Evolutionary conservation across 2,888 invertebrate genomes (phyloP).

Genomic region (Eupithecia inturbata): DNA sequence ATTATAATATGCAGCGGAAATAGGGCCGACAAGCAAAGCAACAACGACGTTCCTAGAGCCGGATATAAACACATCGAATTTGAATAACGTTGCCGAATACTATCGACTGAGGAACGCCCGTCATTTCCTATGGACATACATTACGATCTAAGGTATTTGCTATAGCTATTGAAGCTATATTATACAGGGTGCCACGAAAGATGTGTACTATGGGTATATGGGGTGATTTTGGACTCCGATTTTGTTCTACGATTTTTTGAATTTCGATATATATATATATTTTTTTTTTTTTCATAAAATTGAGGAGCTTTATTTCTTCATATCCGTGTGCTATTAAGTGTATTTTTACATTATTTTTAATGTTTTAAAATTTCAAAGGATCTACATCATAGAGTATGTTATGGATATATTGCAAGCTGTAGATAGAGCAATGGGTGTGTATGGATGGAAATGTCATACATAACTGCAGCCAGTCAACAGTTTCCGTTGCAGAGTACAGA

Average conservation of each 20-base stretch:
- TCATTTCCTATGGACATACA: conserved; percentile 18
- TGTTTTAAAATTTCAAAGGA: too few relatives aligned
- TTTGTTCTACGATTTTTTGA: too few relatives aligned
- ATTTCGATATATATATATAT: too few relatives aligned
- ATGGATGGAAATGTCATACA: conserved; percentile 3
- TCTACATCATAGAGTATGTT: neutral
- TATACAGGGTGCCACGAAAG: too few relatives aligned
- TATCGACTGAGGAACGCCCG: conserved; percentile 11
- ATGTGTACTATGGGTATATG: too few relatives aligned
- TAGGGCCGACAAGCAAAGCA: conserved; percentile 3
- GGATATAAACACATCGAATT: conserved; percentile 24
- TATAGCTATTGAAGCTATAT: neutral
- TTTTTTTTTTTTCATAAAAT: too few relatives aligned
- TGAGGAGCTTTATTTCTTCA: too few relatives aligned
- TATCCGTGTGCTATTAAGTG: too few relatives aligned
- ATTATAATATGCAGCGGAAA: conserved; percentile 5
- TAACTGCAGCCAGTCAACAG: conserved; percentile 11
- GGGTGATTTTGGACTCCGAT: too few relatives aligned
- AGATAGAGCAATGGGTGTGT: neutral
- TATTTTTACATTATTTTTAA: too few relatives aligned
- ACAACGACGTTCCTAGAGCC: conserved; percentile 25
- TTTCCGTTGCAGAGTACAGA: neutral
- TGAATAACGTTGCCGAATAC: conserved; percentile 21
- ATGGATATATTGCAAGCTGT: neutral
- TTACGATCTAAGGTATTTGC: too few relatives aligned